Percentiles rank a stretch among this genome's conserved stretches.
phyloP scores from a whole-genome alignment of 2,797 vertebrate species.

The Chelon auratus region DNA sequence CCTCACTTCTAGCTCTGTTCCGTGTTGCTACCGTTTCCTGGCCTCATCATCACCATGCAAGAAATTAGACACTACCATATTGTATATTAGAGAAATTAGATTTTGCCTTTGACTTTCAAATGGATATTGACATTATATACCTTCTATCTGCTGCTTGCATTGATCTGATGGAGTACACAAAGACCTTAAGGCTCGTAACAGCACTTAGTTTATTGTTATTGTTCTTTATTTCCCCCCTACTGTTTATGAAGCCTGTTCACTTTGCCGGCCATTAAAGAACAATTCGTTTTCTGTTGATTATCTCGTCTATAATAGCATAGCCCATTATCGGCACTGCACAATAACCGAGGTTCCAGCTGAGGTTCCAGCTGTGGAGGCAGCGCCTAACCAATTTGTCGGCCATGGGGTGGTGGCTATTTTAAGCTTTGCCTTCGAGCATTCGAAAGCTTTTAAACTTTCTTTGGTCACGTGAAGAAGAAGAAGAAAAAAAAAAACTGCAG shows the following conservation, averaged over 20 bases:
- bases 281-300: slow-evolving; percentile 57
- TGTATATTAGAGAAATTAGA: not conserved
- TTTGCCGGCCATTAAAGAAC: slow-evolving; percentile 58
- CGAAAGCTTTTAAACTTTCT: slow-evolving; percentile 9
- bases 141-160: slow-evolving; percentile 13
- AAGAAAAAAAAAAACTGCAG: not conserved
- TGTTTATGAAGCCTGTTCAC: slow-evolving; percentile 38
- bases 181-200: slow-evolving; percentile 33
- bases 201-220: slow-evolving; percentile 50
- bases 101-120: slow-evolving; percentile 17
- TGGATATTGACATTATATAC: slow-evolving; percentile 13
- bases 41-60: not conserved
- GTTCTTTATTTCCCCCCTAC: slow-evolving; percentile 5
- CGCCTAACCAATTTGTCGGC: slow-evolving; percentile 38
- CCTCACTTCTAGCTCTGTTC: slow-evolving; percentile 22
- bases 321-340: slow-evolving; percentile 53
- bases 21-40: too few relatives aligned
- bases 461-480: not conserved
- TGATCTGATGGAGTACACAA: slow-evolving; percentile 27
- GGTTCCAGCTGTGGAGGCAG: slow-evolving; percentile 42
- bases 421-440: slow-evolving; percentile 9
- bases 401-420: slow-evolving; percentile 17
- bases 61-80: not conserved
- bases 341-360: slow-evolving; percentile 45
- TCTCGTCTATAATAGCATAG: slow-evolving; percentile 44